Evolutionary conservation across 2,888 invertebrate genomes (phyloP), one percentile per base, ranked within the genome.

Genomic region (Chrysotoxum bicinctum): DNA sequence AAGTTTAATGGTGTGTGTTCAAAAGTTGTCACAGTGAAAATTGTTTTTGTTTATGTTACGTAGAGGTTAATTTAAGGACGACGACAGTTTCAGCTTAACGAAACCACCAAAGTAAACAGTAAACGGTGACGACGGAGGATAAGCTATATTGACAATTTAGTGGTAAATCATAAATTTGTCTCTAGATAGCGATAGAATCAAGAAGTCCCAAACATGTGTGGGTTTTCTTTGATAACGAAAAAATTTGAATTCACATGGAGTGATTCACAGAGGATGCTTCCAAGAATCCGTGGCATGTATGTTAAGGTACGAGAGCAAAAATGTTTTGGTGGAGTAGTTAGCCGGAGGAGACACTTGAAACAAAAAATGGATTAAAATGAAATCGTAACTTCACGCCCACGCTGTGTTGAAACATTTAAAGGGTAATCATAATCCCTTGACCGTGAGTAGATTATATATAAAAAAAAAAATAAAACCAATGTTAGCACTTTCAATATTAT

Each of bases 101-200:
- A 30, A 26, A 26, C 52, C 30, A 32, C 19, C 6, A 54, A 56
- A 32, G 54, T 7, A 32, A 56, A 56, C 10, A 32, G 32, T 56
- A 16, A 32, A 52, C 4, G 52, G 30, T 3, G 16, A 30, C 9
- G n/a, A 9, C n/a, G 23, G 26, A 26, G 26, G 54, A 56, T 56
- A 56, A 56, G 54, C 54, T 32, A 32, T 56, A 56, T 56, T 56
- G 54, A 56, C 16, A 19, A 56, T 19, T 56, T 56, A 19, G 54
- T 56, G 32, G 54, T 9, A 26, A 52, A n/a, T 32, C 19, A 56
- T 16, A 32, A 56, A 56, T 56, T 32, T 12, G 30, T 16, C 19
- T 19, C 12, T 30, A 4, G 7, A n/a, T 23, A 5, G 5, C 9
- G n/a, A 52, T 8, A 26, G 32, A 16, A 26, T 26, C 26, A 26